Conservation (phyloP, 2,888 invertebrate genomes). For the Gisinianus flammeolus region DNA sequence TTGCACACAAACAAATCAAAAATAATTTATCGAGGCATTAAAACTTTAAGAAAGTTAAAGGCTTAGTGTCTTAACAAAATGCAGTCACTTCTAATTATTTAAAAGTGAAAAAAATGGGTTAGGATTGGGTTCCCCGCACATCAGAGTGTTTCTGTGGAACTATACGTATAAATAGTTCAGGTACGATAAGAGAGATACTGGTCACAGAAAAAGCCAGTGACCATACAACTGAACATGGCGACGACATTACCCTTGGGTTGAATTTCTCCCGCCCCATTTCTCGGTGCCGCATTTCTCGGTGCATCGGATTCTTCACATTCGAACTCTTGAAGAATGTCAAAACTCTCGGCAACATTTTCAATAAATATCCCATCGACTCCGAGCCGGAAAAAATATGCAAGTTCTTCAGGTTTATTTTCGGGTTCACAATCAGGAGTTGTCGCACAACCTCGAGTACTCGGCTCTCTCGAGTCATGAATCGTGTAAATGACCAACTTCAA, state of each 20-base stretch:
- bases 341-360: conserved; percentile 53
- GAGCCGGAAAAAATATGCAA: conserved; percentile 51
- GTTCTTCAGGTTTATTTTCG: conserved; percentile 50
- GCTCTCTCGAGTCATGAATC: conserved; percentile 52
- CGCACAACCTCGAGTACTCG: conserved; percentile 47
- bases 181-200: too few species aligned
- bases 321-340: conserved; percentile 42
- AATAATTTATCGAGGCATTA: too few species aligned
- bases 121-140: too few species aligned
- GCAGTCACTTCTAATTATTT: too few species aligned
- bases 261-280: not conserved
- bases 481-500: conserved; percentile 53
- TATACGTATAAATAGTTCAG: too few species aligned
- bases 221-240: not conserved
- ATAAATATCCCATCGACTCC: conserved; percentile 57
- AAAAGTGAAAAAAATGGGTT: too few species aligned
- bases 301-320: conserved; percentile 1
- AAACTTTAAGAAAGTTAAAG: too few species aligned
- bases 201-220: conserved; percentile 16
- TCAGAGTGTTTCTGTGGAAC: too few species aligned
- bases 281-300: not conserved
- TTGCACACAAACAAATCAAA: too few species aligned
- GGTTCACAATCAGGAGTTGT: conserved; percentile 37
- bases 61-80: too few species aligned
- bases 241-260: not conserved